Base-by-base conservation (phyloP, 1,140 invertebrate genomes). In the Saccostrea echinata region DNA sequence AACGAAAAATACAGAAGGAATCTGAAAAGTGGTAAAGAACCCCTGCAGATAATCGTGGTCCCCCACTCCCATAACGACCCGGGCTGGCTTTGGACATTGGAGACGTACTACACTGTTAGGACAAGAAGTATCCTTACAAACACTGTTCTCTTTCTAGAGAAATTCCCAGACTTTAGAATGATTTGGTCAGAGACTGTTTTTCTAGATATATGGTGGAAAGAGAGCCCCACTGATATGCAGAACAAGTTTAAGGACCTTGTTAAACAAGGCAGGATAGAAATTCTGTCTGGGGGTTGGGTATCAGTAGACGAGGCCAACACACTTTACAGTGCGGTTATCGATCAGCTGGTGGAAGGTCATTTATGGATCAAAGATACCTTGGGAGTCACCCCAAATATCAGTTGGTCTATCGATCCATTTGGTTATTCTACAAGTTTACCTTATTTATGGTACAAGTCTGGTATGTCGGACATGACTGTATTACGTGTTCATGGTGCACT, bases 41-140 rank as follows among this genome's bases (percentile, higher is more conserved):
- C 97, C 91, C 95, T 99, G 0, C 97, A 97, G 95, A 97, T 99
- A 0, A 98, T 99, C 94, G 97, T 99, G 18, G 97, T 99, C 13
- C 98, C 98, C 1, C 98, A 99, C 95, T 99, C 98, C 0, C 99
- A 99, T 93, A 98, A 99, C 95, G 99, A 99, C 96, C 98, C 98
- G 86, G 97, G 99, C 57, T 99, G 99, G 99, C 96, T 99, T 16
- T 98, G 98, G 94, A 99, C 99, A 0, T 98, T 99, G 94, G 98
- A 99, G 90, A 97, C 98, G 84, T 99, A 99, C 94, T 99, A 98
- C 94, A 95, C 96, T 35, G 96, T 96, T 76, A 97, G 99, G 95
- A 99, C 98, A 0, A 97, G 97, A 90, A 96, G 97, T 89, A 99
- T 99, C 94, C 96, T 99, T 64, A 97, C 97, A 91, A 98, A 98